Percentiles rank a stretch among this genome's conserved stretches.
phyloP scores from a whole-genome alignment of 2,113 vertebrate species.

The Neopipo cinnamomea region DNA sequence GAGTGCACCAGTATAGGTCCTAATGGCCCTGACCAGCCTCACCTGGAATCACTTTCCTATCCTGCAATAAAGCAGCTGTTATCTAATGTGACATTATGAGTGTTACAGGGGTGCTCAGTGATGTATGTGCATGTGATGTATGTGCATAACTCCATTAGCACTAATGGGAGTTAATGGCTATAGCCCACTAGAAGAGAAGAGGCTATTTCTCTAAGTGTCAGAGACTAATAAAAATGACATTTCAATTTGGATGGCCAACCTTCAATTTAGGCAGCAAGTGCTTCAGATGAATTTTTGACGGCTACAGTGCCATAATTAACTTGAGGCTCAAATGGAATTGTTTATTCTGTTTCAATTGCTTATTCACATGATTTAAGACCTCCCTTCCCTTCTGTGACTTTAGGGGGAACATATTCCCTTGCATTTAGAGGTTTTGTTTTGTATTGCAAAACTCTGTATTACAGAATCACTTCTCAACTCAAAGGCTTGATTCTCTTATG shows the following conservation, averaged over 20 bases:
- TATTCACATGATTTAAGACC: background rate
- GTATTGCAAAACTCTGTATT: background rate
- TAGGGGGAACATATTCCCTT: background rate
- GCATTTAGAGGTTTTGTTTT: background rate
- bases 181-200: background rate
- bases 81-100: background rate
- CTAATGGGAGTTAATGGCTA: slow-evolving; percentile 51
- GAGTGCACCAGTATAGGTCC: background rate
- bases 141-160: slow-evolving; percentile 27
- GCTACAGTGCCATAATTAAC: slow-evolving; percentile 34
- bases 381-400: background rate
- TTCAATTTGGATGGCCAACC: slow-evolving; percentile 51
- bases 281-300: slow-evolving; percentile 38
- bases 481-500: background rate
- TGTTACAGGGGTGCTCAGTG: background rate
- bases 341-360: slow-evolving; percentile 17
- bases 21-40: background rate
- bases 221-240: slow-evolving; percentile 50
- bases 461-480: background rate
- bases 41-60: background rate
- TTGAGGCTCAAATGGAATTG: slow-evolving; percentile 3
- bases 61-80: background rate
- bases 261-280: slow-evolving; percentile 45
- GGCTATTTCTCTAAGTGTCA: slow-evolving; percentile 27
- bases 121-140: background rate